A percentile compares a stretch with the other conserved stretches of the same genome.
phyloP scores from a whole-genome alignment of 2,888 invertebrate species.

The Stomorhina lunata region DNA sequence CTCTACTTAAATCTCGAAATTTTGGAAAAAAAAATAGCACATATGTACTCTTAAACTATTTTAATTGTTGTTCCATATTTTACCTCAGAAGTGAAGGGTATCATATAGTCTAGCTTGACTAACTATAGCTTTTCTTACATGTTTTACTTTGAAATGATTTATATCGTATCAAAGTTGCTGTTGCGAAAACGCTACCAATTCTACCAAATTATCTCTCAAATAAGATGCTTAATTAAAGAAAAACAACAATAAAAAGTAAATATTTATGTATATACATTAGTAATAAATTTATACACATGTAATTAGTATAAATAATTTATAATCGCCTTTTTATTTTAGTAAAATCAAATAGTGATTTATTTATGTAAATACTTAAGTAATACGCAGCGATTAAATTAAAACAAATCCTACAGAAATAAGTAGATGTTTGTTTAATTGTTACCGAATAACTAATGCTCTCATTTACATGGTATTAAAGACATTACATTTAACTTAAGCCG shows the following conservation, averaged over 20 bases:
- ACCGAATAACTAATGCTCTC: slow-evolving; percentile 13
- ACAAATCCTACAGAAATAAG: not conserved
- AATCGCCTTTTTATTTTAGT: not conserved
- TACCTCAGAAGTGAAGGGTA: too few species aligned
- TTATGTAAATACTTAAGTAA: not conserved
- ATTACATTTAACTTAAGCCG: slow-evolving; percentile 49
- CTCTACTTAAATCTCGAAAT: too few species aligned
- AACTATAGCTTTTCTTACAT: too few species aligned
- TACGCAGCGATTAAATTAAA: not conserved
- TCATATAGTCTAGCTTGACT: too few species aligned
- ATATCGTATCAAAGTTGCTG: too few species aligned
- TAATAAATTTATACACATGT: not conserved
- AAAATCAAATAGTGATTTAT: not conserved
- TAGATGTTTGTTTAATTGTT: slow-evolving; percentile 17
- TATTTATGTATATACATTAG: not conserved
- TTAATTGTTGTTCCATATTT: too few species aligned
- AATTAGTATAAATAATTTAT: not conserved
- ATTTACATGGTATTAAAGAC: slow-evolving; percentile 55
- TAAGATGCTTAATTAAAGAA: not conserved
- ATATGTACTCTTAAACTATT: too few species aligned
- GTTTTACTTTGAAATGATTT: too few species aligned
- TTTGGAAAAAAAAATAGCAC: too few species aligned
- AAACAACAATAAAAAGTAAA: too few species aligned
- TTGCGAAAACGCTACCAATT: too few species aligned
- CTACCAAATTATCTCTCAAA: not conserved